These are phyloP conservation scores for Dendrocincla fuliginosa DNA, from an alignment of 2,797 vertebrate genomes.

Conservation along the genomic window DNA sequence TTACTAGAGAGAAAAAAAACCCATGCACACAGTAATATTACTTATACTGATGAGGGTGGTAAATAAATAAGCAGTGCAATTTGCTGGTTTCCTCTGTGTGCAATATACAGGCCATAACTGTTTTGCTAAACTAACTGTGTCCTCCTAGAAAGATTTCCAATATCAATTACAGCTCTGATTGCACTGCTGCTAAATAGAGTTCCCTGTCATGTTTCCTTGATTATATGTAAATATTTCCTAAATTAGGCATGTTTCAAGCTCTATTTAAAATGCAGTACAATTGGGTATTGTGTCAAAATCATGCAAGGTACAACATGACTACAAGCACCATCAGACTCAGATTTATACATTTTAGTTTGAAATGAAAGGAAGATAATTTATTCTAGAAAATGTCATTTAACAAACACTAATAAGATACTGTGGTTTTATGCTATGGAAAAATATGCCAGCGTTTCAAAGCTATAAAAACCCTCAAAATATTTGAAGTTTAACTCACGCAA, in stretches of 20 bases:
- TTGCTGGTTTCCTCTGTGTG: conserved; percentile 20
- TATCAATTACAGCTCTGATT: conserved; percentile 29
- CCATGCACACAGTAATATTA: background rate
- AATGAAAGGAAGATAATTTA: background rate
- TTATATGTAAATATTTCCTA: conserved; percentile 51
- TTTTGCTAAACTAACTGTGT: conserved; percentile 21
- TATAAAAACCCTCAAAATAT: background rate
- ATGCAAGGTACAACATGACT: background rate
- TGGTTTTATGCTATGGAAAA: background rate
- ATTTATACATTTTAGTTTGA: background rate
- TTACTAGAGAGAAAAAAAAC: background rate
- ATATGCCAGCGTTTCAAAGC: background rate
- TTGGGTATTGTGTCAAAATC: background rate
- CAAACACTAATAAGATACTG: background rate
- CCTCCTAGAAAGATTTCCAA: conserved; percentile 29
- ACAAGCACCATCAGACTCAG: background rate
- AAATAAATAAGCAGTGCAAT: conserved; percentile 43
- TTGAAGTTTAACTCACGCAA: background rate
- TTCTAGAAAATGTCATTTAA: background rate
- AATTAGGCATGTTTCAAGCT: conserved; percentile 24
- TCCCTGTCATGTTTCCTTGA: conserved; percentile 19
- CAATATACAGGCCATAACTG: conserved; percentile 7
- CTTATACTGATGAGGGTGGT: background rate
- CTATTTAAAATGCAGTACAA: background rate
- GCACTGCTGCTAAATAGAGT: background rate